Conservation (phyloP, 2,113 vertebrate species). For the Turdus rufiventris region DNA sequence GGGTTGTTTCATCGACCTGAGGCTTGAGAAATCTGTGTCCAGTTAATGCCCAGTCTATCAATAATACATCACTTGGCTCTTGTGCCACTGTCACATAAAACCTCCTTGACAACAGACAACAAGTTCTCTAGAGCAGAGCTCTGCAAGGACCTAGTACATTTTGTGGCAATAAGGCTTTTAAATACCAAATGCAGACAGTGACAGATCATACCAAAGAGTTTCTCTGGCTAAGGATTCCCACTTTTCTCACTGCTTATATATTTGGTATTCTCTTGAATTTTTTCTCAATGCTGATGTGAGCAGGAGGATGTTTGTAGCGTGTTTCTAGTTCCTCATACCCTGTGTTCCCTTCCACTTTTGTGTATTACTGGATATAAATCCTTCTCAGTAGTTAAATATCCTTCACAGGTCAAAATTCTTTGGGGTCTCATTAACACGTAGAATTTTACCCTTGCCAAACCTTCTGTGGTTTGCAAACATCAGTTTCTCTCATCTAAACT, state of each 20-base stretch:
- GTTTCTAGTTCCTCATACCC: background rate
- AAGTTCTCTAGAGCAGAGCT: background rate
- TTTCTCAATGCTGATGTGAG: background rate
- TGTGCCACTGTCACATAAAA: background rate
- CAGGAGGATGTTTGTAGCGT: constrained; percentile 1
- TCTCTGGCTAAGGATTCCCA: background rate
- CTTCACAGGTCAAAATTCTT: constrained; percentile 54
- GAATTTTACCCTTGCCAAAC: constrained; percentile 32
- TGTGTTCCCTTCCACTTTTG: constrained; percentile 20
- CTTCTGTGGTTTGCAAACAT: constrained; percentile 49
- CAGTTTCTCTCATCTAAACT: constrained; percentile 40
- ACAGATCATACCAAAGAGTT: background rate
- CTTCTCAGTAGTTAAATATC: constrained; percentile 41
- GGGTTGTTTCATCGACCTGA: background rate
- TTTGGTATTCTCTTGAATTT: background rate
- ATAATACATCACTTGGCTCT: background rate
- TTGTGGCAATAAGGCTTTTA: background rate
- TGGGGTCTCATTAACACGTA: constrained; percentile 38
- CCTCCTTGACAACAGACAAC: background rate
- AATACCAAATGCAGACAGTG: background rate
- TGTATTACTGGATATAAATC: constrained; percentile 40
- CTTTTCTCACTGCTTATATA: background rate
- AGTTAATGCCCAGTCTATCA: background rate
- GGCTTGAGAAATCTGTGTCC: background rate
- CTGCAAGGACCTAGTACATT: background rate